phyloP scores from a whole-genome alignment of 2,888 invertebrate genomes.

The Venustoraphidia nigricollis region DNA sequence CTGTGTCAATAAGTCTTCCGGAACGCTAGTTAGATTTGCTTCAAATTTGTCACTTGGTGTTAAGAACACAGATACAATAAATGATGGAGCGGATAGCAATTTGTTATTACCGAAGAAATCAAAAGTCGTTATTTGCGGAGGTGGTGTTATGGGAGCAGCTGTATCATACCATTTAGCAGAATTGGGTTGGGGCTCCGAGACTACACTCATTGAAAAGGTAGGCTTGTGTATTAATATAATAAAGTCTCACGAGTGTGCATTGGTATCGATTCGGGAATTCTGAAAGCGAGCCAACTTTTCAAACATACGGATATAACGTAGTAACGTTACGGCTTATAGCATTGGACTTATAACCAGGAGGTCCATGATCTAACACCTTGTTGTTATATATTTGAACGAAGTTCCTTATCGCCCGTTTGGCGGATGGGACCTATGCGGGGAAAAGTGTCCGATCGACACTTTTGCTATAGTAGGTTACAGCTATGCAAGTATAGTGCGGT shows the following conservation, averaged over 20 bases:
- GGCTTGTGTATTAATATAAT: conserved; percentile 32
- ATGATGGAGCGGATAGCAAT: neutral
- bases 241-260: neutral
- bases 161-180: conserved; percentile 80
- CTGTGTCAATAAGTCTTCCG: too few species aligned
- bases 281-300: too few species aligned
- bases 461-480: too few species aligned
- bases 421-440: too few species aligned
- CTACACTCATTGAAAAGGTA: conserved; percentile 74
- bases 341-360: too few species aligned
- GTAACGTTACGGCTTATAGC: too few species aligned
- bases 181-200: conserved; percentile 68
- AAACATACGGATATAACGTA: too few species aligned
- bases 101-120: conserved; percentile 34
- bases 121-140: conserved; percentile 77
- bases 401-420: too few species aligned
- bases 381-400: too few species aligned
- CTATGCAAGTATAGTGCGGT: too few species aligned
- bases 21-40: neutral
- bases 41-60: neutral
- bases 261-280: neutral
- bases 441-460: too few species aligned
- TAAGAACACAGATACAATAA: neutral
- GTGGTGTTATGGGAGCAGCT: conserved; percentile 82
- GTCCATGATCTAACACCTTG: too few species aligned